Evolutionary conservation across 2,113 vertebrate genomes (phyloP).

Genomic region (Rhodinocichla rosea): DNA sequence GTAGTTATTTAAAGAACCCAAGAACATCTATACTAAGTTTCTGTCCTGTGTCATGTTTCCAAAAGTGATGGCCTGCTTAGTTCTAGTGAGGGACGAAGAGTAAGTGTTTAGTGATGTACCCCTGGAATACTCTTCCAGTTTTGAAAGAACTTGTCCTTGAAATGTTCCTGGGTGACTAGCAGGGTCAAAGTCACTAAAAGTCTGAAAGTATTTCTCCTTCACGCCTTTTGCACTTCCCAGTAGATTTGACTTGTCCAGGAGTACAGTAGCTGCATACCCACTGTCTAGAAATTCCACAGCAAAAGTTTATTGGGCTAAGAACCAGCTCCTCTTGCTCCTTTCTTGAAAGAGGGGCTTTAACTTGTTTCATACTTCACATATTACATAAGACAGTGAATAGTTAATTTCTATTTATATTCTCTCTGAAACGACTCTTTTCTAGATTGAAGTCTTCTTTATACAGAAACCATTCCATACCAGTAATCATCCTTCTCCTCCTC

Average conservation of each 20-base stretch:
- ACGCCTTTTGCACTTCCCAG: background rate
- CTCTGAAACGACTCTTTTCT: background rate
- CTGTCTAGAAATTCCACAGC: background rate
- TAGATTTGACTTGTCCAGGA: background rate
- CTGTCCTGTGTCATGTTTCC: background rate
- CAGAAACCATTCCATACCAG: background rate
- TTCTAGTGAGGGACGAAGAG: background rate
- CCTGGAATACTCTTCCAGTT: background rate
- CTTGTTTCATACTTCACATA: background rate
- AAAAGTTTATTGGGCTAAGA: background rate
- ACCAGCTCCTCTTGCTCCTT: background rate
- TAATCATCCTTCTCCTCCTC: background rate
- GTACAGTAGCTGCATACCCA: background rate
- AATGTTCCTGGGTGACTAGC: background rate
- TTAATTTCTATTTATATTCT: background rate
- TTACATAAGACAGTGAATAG: background rate
- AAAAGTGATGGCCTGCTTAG: background rate
- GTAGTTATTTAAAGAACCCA: background rate
- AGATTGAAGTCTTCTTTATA: background rate
- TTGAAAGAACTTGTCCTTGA: background rate
- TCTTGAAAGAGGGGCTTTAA: rapidly evolving
- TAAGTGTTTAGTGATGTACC: background rate
- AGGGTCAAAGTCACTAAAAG: background rate
- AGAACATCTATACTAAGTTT: background rate
- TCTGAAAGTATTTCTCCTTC: background rate